Percentiles rank a stretch among this genome's conserved stretches.
These are phyloP conservation scores for Scaptomyza parva DNA, from an alignment of 2,888 invertebrate species.

Conservation along the genomic window DNA sequence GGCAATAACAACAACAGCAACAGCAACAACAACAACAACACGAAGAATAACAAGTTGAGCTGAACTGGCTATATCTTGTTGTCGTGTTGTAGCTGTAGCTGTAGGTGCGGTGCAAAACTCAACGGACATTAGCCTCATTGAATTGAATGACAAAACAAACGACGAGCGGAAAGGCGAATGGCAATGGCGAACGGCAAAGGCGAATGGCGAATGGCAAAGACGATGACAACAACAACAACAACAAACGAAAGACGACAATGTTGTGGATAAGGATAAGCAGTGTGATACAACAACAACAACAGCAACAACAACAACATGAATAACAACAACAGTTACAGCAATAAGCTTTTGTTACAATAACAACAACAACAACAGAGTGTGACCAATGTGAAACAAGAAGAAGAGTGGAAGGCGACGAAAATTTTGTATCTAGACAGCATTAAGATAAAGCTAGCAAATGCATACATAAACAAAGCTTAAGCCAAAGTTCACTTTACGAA, in stretches of 20 bases:
- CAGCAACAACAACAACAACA: constrained; percentile 6
- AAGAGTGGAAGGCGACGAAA: constrained; percentile 54
- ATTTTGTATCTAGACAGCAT: constrained; percentile 78
- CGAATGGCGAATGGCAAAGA: constrained; percentile 47
- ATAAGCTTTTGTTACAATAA: constrained; percentile 68
- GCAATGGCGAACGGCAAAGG: constrained; percentile 26
- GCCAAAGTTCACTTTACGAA: constrained; percentile 30
- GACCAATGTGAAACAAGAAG: constrained; percentile 40
- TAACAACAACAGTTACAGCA: constrained; percentile 44
- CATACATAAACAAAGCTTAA: constrained; percentile 68
- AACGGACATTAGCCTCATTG: constrained; percentile 84
- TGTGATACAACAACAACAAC: constrained; percentile 58
- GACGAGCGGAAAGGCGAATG: constrained; percentile 68
- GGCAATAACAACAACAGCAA: constrained; percentile 32
- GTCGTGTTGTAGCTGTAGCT: no score
- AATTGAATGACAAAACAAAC: constrained; percentile 82
- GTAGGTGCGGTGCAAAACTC: constrained; percentile 77
- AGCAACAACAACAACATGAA: neutral
- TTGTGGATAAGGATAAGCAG: constrained; percentile 81
- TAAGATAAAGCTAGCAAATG: constrained; percentile 79
- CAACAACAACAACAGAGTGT: constrained; percentile 37
- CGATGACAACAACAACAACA: constrained; percentile 29
- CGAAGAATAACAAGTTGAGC: constrained; percentile 5
- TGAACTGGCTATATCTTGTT: constrained; percentile 57
- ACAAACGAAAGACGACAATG: constrained; percentile 60